Conservation (phyloP, 2,888 invertebrate genomes). For the Elegia similella region DNA sequence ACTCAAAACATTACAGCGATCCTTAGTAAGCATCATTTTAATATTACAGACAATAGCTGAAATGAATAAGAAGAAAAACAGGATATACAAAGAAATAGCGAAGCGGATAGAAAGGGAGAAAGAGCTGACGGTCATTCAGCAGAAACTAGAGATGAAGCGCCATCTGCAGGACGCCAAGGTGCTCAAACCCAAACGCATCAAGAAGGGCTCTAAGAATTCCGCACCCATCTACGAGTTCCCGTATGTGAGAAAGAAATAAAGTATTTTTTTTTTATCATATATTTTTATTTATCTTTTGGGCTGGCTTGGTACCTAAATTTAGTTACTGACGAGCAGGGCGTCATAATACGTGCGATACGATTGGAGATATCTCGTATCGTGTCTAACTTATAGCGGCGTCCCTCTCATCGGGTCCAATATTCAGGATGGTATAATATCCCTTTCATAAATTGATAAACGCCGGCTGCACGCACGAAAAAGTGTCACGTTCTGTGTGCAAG, state of each 20-base stretch:
- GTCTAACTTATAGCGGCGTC: no score
- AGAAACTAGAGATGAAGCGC: slow-evolving; percentile 88
- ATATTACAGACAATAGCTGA: slow-evolving; percentile 59
- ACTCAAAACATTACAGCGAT: background rate
- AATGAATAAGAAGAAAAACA: slow-evolving; percentile 82
- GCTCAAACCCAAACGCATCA: slow-evolving; percentile 84
- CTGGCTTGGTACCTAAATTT: no score
- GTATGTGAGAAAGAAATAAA: slow-evolving; percentile 89
- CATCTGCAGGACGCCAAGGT: slow-evolving; percentile 84
- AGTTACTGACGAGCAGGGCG: no score
- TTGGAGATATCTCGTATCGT: no score
- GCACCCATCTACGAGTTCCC: slow-evolving; percentile 91
- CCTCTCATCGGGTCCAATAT: no score
- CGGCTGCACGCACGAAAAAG: no score
- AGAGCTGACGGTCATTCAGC: slow-evolving; percentile 87
- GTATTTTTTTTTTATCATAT: no score
- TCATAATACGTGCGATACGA: no score
- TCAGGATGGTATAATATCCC: no score
- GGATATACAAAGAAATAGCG: slow-evolving; percentile 86
- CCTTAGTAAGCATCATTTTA: slow-evolving; percentile 11
- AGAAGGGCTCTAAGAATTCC: slow-evolving; percentile 82
- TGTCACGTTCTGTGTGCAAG: no score
- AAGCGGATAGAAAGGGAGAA: slow-evolving; percentile 90
- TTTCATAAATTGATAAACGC: no score
- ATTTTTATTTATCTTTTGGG: background rate